Evolutionary conservation across 2,888 invertebrate genomes (phyloP).

Genomic region (Anodontia alba): DNA sequence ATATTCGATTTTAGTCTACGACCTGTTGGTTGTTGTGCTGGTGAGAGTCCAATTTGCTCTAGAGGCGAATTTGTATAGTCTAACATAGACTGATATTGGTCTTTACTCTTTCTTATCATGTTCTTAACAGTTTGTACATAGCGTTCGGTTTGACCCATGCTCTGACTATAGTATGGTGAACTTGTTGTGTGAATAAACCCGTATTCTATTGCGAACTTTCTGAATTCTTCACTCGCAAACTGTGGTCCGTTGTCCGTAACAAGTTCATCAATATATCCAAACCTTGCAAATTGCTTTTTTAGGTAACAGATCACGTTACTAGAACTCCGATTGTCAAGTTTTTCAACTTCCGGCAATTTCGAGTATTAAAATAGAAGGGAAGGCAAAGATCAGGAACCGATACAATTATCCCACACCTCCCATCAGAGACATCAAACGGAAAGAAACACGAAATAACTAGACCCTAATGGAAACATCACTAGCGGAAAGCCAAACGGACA

Average conservation of each 20-base stretch:
- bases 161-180: constrained; percentile 22
- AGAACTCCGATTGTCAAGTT: constrained; percentile 32
- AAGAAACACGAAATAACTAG: no score
- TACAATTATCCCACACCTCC: no score
- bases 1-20: constrained; percentile 29
- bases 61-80: constrained; percentile 43
- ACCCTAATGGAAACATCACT: no score
- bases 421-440: no score
- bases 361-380: no score
- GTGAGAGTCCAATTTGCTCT: constrained; percentile 9
- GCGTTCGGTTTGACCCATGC: constrained; percentile 41
- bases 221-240: constrained; percentile 30
- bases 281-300: constrained; percentile 39
- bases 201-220: constrained; percentile 22
- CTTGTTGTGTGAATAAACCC: constrained; percentile 33
- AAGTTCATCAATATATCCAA: constrained; percentile 28
- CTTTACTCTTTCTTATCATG: constrained; percentile 45
- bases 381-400: no score
- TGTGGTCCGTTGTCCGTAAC: constrained; percentile 46
- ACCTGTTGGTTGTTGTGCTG: constrained; percentile 27
- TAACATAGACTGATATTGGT: constrained; percentile 35
- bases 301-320: constrained; percentile 31
- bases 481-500: no score
- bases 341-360: constrained; percentile 49
- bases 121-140: constrained; percentile 46